These are phyloP conservation scores for Hylaeus anthracinus DNA, from an alignment of 1,140 invertebrate genomes.

Conservation along the genomic window DNA sequence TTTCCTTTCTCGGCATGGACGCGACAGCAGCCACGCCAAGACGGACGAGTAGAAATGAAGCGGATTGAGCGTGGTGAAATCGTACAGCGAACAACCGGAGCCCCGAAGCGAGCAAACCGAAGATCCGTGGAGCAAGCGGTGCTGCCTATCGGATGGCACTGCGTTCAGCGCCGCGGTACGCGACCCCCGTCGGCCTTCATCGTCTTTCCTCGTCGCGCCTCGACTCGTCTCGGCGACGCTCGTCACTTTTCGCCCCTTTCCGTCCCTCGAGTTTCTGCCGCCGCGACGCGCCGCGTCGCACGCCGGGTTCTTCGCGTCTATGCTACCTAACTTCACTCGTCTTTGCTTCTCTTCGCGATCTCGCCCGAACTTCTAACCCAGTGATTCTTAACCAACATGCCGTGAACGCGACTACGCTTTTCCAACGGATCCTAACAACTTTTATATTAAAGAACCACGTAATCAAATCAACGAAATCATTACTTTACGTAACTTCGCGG, in stretches of 20 bases:
- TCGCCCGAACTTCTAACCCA: background rate
- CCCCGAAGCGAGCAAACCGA: slow-evolving; percentile 55
- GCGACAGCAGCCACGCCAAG: slow-evolving; percentile 51
- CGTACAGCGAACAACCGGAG: slow-evolving; percentile 58
- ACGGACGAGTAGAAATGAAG: slow-evolving; percentile 31
- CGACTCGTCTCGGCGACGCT: slow-evolving; percentile 61
- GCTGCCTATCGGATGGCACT: slow-evolving; percentile 75
- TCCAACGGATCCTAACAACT: too few relatives aligned
- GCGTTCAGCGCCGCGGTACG: slow-evolving; percentile 71
- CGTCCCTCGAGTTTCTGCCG: slow-evolving; percentile 45
- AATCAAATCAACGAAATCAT: too few relatives aligned
- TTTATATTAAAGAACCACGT: too few relatives aligned
- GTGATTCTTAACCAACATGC: too few relatives aligned
- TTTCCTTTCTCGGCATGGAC: slow-evolving; percentile 54
- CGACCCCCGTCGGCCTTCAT: slow-evolving; percentile 68
- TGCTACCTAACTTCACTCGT: slow-evolving; percentile 15
- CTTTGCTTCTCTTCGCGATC: background rate
- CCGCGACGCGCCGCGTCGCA: slow-evolving; percentile 20
- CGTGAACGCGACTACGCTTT: too few relatives aligned
- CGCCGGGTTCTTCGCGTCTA: slow-evolving; percentile 15
- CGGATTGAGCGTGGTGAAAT: slow-evolving; percentile 47
- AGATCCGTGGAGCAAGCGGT: slow-evolving; percentile 69
- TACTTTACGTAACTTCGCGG: too few relatives aligned
- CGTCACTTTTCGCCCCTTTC: slow-evolving; percentile 62
- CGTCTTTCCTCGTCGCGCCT: slow-evolving; percentile 67